Percentiles rank a stretch among this genome's conserved stretches.
phyloP scores from a whole-genome alignment of 2,888 invertebrate genomes.

The Abscondita cerata region DNA sequence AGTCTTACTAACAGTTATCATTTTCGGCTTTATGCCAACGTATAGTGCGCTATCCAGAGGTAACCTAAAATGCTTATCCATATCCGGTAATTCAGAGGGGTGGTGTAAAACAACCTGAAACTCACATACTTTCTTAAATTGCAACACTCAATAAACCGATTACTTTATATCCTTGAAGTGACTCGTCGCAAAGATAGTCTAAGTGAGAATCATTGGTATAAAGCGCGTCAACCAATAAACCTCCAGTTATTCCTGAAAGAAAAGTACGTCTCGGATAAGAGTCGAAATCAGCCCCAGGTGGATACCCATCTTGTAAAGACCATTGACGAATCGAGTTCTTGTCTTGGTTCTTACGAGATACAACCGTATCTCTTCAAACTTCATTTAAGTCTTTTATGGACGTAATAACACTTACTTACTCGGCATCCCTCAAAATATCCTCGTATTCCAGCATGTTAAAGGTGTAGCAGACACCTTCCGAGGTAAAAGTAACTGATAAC shows the following conservation, averaged over 20 bases:
- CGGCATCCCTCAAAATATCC: constrained; percentile 3
- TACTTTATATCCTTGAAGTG: constrained; percentile 19
- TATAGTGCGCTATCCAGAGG: constrained; percentile 43
- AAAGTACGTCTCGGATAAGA: constrained; percentile 72
- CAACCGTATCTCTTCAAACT: not conserved
- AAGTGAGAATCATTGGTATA: constrained; percentile 3
- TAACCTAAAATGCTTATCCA: constrained; percentile 41
- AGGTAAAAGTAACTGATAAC: not conserved
- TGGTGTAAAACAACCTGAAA: constrained; percentile 48
- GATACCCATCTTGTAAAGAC: constrained; percentile 72
- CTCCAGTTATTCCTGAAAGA: constrained; percentile 13
- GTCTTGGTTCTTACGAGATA: not conserved
- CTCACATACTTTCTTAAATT: not conserved
- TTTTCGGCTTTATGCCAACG: constrained; percentile 38
- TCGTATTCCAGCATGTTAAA: constrained; percentile 19
- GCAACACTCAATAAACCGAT: too few species aligned
- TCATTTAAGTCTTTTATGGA: not conserved
- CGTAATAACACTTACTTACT: constrained; percentile 9
- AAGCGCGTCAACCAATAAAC: constrained; percentile 62
- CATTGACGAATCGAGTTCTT: constrained; percentile 58
- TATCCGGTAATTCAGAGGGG: constrained; percentile 48
- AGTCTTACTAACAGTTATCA: constrained; percentile 43
- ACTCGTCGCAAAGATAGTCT: constrained; percentile 15
- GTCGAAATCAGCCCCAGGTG: constrained; percentile 58
- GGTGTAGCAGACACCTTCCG: constrained; percentile 16